Evolutionary conservation across 2,797 vertebrate genomes (phyloP).

Genomic region (Pseudomugil gertrudae): DNA sequence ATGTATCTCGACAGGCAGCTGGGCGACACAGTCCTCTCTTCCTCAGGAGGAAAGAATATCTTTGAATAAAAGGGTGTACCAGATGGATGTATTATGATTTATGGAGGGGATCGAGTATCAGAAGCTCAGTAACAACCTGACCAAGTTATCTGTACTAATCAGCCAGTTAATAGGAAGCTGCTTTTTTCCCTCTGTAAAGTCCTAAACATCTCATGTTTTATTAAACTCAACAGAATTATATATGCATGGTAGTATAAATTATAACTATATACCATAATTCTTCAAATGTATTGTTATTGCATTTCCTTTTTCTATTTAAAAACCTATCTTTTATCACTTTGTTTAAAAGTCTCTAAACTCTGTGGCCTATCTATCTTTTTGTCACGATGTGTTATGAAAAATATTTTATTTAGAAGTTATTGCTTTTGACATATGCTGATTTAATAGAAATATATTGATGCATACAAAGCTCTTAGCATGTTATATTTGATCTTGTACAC

Average conservation of each 20-base stretch:
- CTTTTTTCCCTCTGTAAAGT: not conserved
- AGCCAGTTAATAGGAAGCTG: not conserved
- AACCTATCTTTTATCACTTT: not conserved
- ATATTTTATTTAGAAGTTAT: slow-evolving; percentile 13
- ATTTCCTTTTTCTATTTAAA: not conserved
- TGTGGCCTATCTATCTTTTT: not conserved
- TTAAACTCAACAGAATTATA: slow-evolving; percentile 8
- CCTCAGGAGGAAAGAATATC: slow-evolving; percentile 81
- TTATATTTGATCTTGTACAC: not conserved
- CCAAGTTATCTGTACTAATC: not conserved
- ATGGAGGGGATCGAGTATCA: slow-evolving; percentile 17
- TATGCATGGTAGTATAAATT: slow-evolving; percentile 19
- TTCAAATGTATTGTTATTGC: not conserved
- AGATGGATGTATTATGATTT: slow-evolving; percentile 9
- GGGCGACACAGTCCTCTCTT: slow-evolving; percentile 84
- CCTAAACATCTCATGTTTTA: not conserved
- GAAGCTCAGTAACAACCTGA: not conserved
- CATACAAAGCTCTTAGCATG: not conserved
- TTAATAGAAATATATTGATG: not conserved
- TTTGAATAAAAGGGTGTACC: slow-evolving; percentile 80
- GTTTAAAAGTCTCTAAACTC: not conserved
- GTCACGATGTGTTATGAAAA: slow-evolving; percentile 7
- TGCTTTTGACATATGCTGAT: slow-evolving; percentile 5
- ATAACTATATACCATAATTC: not conserved
- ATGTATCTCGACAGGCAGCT: slow-evolving; percentile 78